Conservation (phyloP, 2,797 vertebrate species). For the Anguilla megastoma region DNA sequence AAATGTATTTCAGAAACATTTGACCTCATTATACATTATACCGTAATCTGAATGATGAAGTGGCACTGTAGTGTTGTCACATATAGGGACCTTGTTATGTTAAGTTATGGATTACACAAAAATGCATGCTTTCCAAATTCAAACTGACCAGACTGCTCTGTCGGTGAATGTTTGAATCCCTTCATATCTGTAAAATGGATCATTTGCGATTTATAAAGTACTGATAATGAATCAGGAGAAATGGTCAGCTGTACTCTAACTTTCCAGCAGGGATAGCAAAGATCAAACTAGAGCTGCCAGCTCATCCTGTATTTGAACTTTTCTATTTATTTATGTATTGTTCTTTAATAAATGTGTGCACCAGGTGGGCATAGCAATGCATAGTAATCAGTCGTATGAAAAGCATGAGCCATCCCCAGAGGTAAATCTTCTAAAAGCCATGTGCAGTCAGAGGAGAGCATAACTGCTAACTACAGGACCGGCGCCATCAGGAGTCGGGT, state of each 20-base stretch:
- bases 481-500: neutral
- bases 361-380: neutral
- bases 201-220: neutral
- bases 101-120: neutral
- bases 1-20: neutral
- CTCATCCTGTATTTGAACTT: neutral
- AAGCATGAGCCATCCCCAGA: neutral
- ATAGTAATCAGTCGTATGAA: neutral
- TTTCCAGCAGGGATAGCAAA: neutral
- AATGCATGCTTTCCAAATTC: neutral
- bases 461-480: constrained; percentile 9
- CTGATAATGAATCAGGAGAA: neutral
- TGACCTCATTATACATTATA: neutral
- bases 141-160: neutral
- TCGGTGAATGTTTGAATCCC: neutral
- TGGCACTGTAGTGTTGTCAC: neutral
- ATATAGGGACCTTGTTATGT: neutral
- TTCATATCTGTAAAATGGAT: neutral
- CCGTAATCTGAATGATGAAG: neutral
- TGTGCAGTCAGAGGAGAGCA: neutral
- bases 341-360: constrained; percentile 1
- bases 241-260: neutral
- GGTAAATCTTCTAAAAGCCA: neutral
- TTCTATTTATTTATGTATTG: neutral
- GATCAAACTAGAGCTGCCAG: neutral